Base-by-base conservation (phyloP, 2,113 vertebrate species). In the Fukomys damarensis region DNA sequence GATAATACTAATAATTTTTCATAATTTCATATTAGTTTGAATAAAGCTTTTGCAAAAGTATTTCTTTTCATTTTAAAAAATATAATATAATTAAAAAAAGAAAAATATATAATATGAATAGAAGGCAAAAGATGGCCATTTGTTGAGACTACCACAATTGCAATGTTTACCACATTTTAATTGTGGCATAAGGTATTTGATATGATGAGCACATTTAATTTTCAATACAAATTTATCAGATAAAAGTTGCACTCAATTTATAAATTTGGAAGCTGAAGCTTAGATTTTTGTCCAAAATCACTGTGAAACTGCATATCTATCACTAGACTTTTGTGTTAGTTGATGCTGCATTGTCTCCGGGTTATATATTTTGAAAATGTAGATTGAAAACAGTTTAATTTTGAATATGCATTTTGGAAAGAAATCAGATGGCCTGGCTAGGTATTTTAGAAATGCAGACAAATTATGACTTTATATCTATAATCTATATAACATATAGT, bases 351-450 rank as follows among this genome's bases (percentile, higher is more conserved):
- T 52, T 52, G 9, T 38, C 0, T 38, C n/a, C 17, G 9, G 35
- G 17, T n/a, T 30, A 86, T 13, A 65, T 4, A 83, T 66, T 91
- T 43, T 84, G 26, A 93, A 96, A 89, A 83, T 16, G 91, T 77
- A 90, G 32, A 19, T 54, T 46, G 9, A 30, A 1, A 89, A 16
- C 20, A 79, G 24, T 92, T 90, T 80, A 79, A 70, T 19, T 35
- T 52, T 1, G 19, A 72, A 43, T 82, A 66, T 10, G 17, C 8
- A 54, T 20, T 38, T 81, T 72, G 32, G 32, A 76, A 82, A 82
- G 38, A 56, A 35, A 65, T 30, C 87, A 49, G 16, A 14, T 56
- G 6, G 1, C 22, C 46, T 86, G 7, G 72, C 43, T 59, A 63
- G 22, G 1, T 77, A 66, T 74, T 72, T 82, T 35, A 28, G 52